A percentile compares a stretch with the other conserved stretches of the same genome.
phyloP scores from a whole-genome alignment of 2,113 vertebrate genomes.

The Bombycilla garrulus region DNA sequence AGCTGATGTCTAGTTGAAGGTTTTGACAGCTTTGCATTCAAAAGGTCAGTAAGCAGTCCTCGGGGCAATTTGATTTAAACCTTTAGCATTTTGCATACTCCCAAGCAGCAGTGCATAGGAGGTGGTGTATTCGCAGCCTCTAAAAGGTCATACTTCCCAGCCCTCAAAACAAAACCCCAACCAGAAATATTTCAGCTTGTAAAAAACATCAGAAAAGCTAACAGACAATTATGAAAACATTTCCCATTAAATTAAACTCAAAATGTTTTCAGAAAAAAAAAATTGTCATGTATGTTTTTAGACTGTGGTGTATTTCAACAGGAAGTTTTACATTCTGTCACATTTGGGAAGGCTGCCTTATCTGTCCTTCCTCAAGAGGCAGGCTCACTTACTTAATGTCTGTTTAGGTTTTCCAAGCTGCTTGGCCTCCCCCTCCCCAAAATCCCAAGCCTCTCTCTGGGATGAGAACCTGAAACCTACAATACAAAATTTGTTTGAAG shows the following conservation, averaged over 20 bases:
- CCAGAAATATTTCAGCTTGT: not conserved
- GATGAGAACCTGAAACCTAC: slow-evolving; percentile 55
- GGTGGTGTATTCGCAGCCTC: not conserved
- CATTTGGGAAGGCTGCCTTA: not conserved
- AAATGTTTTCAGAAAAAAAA: slow-evolving; percentile 16
- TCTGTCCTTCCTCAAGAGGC: slow-evolving; percentile 34
- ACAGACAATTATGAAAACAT: not conserved
- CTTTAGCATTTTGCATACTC: slow-evolving; percentile 18
- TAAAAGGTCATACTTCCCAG: not conserved
- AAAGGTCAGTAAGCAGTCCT: slow-evolving; percentile 62
- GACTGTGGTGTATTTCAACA: not conserved
- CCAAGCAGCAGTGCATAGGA: not conserved
- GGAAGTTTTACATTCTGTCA: not conserved
- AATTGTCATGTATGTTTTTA: not conserved
- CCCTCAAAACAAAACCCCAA: not conserved
- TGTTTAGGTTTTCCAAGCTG: not conserved
- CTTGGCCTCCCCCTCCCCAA: not conserved
- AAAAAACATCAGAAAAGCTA: not conserved
- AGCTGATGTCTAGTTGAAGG: slow-evolving; percentile 35
- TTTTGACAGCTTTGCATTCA: slow-evolving; percentile 53
- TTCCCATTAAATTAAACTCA: not conserved
- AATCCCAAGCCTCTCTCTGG: slow-evolving; percentile 36
- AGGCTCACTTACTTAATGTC: not conserved
- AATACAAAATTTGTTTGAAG: slow-evolving; percentile 55
- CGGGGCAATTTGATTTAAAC: slow-evolving; percentile 45